Evolutionary conservation across 2,888 invertebrate species (phyloP), one percentile per base, ranked within the genome.

Genomic region (Idaea aversata): DNA sequence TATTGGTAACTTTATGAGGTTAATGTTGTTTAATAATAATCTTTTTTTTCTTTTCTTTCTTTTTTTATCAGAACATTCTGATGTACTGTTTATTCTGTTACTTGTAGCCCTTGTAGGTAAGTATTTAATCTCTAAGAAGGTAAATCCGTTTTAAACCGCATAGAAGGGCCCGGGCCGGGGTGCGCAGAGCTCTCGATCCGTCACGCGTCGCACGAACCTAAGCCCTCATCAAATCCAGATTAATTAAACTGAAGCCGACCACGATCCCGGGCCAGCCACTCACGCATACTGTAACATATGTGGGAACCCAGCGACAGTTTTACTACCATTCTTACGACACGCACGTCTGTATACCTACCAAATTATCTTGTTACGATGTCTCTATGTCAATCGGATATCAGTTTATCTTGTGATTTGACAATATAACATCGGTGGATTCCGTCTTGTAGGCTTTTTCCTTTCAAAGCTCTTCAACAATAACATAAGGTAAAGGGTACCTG

Each of bases 201-300:
- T 91, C 90, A 91, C 90, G 88, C 88, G 88, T 84, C 86, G 87
- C 86, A 80, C 84, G 73, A 87, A 87, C 91, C 86, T 90, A 91
- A 90, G 88, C 90, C 88, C 88, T 88, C 90, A 90, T 91, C 91
- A 92, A 90, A 91, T 89, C 90, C 90, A 90, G 90, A 92, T 90
- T 91, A 92, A 92, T 92, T 88, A 87, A 88, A 87, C 85, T 77
- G 77, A 79, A 83, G 81, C 80, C 86, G 80, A 83, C 87, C 87
- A 82, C 86, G 86, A 88, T 82, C 84, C 85, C 81, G 73, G 80
- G 77, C 80, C 77, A 84, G 81, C 84, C 77, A 78, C 82, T 82
- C 81, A 79, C 84, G 82, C 85, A 82, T 83, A 82, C 75, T 76
- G 78, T 81, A 77, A 81, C 81, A 76, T 78, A 77, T 77, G 77